Conservation (phyloP, 2,113 vertebrate species). For the Conger conger region DNA sequence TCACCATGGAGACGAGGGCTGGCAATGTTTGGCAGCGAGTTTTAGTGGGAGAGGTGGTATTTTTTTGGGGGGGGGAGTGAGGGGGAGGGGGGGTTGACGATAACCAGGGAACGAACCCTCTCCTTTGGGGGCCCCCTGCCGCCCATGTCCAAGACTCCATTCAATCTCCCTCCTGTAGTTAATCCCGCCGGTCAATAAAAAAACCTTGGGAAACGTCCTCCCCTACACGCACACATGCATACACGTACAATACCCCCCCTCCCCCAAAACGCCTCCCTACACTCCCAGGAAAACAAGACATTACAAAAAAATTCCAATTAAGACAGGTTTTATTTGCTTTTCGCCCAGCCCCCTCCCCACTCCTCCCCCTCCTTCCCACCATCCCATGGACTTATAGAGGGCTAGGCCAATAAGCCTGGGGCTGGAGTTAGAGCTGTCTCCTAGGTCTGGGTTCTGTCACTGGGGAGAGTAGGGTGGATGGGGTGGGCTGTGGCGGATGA, state of each 20-base stretch:
- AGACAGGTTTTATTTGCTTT: slow-evolving; percentile 68
- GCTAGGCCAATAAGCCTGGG: slow-evolving; percentile 59
- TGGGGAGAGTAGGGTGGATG: slow-evolving; percentile 46
- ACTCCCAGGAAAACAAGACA: slow-evolving; percentile 71
- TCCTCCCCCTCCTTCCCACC: slow-evolving; percentile 41
- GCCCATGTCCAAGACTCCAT: slow-evolving; percentile 63
- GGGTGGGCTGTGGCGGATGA: slow-evolving; percentile 41
- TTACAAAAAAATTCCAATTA: slow-evolving; percentile 72
- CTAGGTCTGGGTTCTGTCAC: slow-evolving; percentile 66
- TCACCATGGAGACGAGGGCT: slow-evolving; percentile 56
- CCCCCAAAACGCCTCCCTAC: slow-evolving; percentile 36
- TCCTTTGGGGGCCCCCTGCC: slow-evolving; percentile 43
- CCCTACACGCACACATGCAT: slow-evolving; percentile 3
- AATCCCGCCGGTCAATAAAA: slow-evolving; percentile 70
- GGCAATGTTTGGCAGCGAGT: slow-evolving; percentile 63
- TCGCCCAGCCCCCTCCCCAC: slow-evolving; percentile 53
- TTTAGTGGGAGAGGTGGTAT: slow-evolving; percentile 52
- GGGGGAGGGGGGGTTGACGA: slow-evolving; percentile 32
- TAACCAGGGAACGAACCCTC: slow-evolving; percentile 48
- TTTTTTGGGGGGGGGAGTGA: slow-evolving; percentile 35
- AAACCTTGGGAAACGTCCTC: slow-evolving; percentile 69
- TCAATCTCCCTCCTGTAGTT: slow-evolving; percentile 63
- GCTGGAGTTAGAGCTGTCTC: slow-evolving; percentile 70
- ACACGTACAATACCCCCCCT: slow-evolving; percentile 20
- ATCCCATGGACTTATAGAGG: slow-evolving; percentile 41